Evolutionary conservation across 1,140 invertebrate species (phyloP).

Genomic region (Micrasema longulum): DNA sequence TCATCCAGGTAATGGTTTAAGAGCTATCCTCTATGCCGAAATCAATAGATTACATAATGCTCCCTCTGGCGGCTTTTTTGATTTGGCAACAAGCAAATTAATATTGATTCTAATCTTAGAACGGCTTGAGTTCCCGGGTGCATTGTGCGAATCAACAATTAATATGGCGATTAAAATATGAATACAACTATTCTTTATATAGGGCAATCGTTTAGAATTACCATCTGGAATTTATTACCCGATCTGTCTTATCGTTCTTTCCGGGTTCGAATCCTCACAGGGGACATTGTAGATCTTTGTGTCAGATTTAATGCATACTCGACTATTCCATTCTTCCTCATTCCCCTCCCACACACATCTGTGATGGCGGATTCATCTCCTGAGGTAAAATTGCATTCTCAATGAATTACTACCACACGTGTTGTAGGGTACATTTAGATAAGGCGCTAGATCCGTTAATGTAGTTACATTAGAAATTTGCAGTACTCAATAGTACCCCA

Average conservation of each 20-base stretch:
- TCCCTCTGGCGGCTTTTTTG: too few relatives aligned
- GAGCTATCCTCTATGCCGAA: too few relatives aligned
- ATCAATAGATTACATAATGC: too few relatives aligned
- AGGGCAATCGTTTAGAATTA: conserved; percentile 1
- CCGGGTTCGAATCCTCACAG: conserved; percentile 38
- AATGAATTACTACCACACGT: conserved; percentile 30
- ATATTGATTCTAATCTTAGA: too few relatives aligned
- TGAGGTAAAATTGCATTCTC: conserved; percentile 11
- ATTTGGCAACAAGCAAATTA: too few relatives aligned
- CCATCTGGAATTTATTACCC: conserved; percentile 6
- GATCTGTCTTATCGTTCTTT: conserved; percentile 7
- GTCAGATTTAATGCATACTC: conserved; percentile 5
- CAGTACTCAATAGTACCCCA: neutral
- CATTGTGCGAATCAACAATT: too few relatives aligned
- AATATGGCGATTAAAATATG: too few relatives aligned
- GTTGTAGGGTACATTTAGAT: conserved; percentile 25
- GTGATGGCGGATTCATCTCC: conserved; percentile 32
- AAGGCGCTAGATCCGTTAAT: conserved; percentile 2
- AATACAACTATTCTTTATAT: neutral
- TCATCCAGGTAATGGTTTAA: too few relatives aligned
- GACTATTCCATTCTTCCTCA: conserved; percentile 42
- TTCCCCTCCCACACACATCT: conserved; percentile 46
- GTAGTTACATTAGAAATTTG: neutral
- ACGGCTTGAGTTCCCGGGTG: too few relatives aligned
- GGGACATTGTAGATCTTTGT: conserved; percentile 23